phyloP scores from a whole-genome alignment of 1,140 invertebrate species.

The Lethocerus indicus region DNA sequence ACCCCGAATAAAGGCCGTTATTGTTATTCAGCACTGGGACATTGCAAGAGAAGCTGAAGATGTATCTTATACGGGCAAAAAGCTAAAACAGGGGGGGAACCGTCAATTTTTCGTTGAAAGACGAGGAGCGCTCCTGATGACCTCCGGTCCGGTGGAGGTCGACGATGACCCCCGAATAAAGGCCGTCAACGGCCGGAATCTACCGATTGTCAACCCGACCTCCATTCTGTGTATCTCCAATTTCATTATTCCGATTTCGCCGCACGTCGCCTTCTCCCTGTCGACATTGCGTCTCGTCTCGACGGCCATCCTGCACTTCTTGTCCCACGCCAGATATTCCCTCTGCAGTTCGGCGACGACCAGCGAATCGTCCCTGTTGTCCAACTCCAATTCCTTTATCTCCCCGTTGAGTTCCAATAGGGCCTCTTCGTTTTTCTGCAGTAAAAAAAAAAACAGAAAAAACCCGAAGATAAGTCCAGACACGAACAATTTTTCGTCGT shows the following conservation, averaged over 20 bases:
- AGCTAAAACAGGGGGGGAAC: background rate
- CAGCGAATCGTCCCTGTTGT: conserved; percentile 40
- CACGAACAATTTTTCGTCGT: too few relatives aligned
- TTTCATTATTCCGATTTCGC: conserved; percentile 55
- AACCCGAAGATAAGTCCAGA: too few relatives aligned
- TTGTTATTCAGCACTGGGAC: background rate
- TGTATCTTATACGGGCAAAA: background rate
- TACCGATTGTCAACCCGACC: conserved; percentile 24
- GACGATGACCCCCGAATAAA: background rate
- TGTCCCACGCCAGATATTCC: conserved; percentile 58
- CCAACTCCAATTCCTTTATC: conserved; percentile 41
- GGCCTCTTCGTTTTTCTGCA: too few relatives aligned
- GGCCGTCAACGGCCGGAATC: background rate
- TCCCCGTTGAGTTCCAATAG: too few relatives aligned
- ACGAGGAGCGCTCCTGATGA: background rate
- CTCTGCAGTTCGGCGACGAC: conserved; percentile 41
- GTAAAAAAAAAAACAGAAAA: too few relatives aligned
- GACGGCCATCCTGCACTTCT: conserved; percentile 50
- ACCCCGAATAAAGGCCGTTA: too few relatives aligned
- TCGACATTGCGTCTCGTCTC: conserved; percentile 48
- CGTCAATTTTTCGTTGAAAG: background rate
- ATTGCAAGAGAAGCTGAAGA: background rate
- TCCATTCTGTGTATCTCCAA: conserved; percentile 70
- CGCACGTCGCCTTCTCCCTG: conserved; percentile 39
- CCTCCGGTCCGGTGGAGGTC: background rate